Conservation (phyloP, 2,888 invertebrate species). For the Geotrupes spiniger region DNA sequence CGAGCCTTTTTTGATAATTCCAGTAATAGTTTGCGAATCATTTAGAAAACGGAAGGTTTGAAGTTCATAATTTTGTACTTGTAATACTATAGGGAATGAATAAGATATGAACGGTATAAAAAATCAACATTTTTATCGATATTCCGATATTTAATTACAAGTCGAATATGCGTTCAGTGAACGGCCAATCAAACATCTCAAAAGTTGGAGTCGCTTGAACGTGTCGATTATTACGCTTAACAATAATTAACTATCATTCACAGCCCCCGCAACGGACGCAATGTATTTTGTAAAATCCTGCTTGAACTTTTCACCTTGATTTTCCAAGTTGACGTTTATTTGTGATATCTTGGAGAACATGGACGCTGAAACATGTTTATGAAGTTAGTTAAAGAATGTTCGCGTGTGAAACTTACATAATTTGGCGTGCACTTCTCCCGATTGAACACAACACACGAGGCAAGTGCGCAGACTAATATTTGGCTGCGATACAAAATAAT, state of each 20-base stretch:
- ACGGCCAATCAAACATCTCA: no score
- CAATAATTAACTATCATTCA: conserved; percentile 11
- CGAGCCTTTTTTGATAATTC: no score
- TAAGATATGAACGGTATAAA: no score
- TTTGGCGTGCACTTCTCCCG: conserved; percentile 27
- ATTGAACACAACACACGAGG: conserved; percentile 32
- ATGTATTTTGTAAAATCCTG: conserved; percentile 35
- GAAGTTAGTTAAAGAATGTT: not conserved
- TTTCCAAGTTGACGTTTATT: conserved; percentile 33
- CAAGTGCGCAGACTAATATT: conserved; percentile 33
- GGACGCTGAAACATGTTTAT: conserved; percentile 26
- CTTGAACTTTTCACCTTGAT: conserved; percentile 33
- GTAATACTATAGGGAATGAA: no score
- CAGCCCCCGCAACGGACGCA: conserved; percentile 20
- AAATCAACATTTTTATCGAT: no score
- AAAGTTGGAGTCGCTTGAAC: no score
- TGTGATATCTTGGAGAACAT: conserved; percentile 36
- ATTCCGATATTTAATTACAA: no score
- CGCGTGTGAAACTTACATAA: conserved; percentile 28
- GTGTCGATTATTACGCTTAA: no score
- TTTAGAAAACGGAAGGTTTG: no score
- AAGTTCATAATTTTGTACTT: no score
- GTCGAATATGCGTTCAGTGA: no score
- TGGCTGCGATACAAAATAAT: conserved; percentile 36
- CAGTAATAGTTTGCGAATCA: no score